Evolutionary conservation across 2,797 vertebrate genomes (phyloP).

Genomic region (Cryptoblepharus egeriae): DNA sequence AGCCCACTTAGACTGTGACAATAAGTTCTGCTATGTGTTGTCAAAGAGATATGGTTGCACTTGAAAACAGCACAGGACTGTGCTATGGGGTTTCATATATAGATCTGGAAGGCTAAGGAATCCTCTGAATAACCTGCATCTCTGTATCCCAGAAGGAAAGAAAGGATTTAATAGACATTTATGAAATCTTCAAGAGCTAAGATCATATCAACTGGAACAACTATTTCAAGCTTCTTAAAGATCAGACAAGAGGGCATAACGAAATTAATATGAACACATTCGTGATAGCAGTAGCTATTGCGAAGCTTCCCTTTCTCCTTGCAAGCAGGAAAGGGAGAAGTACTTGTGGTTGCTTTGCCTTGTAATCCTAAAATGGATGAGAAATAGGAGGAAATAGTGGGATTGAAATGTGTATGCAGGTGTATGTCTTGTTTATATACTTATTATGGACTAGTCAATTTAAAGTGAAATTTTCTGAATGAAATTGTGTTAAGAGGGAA

Average conservation of each 20-base stretch:
- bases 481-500: too few relatives aligned
- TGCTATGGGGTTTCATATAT: constrained; percentile 8
- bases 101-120: not conserved
- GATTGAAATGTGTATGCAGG: too few relatives aligned
- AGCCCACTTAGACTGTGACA: constrained; percentile 5
- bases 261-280: not conserved
- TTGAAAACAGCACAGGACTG: constrained; percentile 14
- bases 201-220: not conserved
- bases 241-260: not conserved
- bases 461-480: too few relatives aligned
- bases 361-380: not conserved
- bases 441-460: too few relatives aligned
- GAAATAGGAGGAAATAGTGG: not conserved
- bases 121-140: constrained; percentile 8
- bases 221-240: constrained; percentile 13
- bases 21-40: not conserved
- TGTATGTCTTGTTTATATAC: too few relatives aligned
- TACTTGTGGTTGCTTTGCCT: not conserved
- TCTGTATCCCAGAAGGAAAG: not conserved
- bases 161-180: constrained; percentile 4
- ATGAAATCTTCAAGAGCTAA: constrained; percentile 20
- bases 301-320: not conserved
- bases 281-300: not conserved
- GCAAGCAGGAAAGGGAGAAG: not conserved
- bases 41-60: not conserved